Conservation (phyloP, 2,888 invertebrate species). For the Diabrotica balteata region DNA sequence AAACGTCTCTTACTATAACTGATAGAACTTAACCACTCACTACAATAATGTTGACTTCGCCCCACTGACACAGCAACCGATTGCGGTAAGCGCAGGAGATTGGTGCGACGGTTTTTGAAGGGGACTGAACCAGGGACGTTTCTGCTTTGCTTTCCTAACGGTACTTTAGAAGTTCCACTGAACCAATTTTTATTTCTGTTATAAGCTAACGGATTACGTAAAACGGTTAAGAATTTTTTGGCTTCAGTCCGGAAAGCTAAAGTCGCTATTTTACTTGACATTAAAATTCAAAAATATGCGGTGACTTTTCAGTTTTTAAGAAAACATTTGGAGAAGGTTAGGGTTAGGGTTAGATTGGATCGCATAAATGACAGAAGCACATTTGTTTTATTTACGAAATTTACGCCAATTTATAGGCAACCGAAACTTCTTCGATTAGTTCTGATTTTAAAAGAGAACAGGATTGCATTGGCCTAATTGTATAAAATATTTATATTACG, state of each 20-base stretch:
- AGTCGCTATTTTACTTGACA: constrained; percentile 13
- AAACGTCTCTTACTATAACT: constrained; percentile 37
- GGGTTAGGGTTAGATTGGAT: not conserved
- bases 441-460: not conserved
- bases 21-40: constrained; percentile 35
- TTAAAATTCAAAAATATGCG: constrained; percentile 1
- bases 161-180: constrained; percentile 35
- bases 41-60: constrained; percentile 40
- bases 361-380: constrained; percentile 19
- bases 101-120: constrained; percentile 36
- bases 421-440: not conserved
- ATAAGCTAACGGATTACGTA: constrained; percentile 9
- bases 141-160: constrained; percentile 42
- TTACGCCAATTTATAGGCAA: constrained; percentile 5
- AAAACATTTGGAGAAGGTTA: constrained; percentile 8
- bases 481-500: too few species aligned
- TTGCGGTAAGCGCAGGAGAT: constrained; percentile 47
- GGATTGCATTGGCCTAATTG: not conserved
- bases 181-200: constrained; percentile 38
- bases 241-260: not conserved
- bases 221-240: constrained; percentile 10
- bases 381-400: constrained; percentile 12
- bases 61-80: constrained; percentile 55
- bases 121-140: constrained; percentile 42
- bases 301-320: constrained; percentile 4